Evolutionary conservation across 1,140 invertebrate genomes (phyloP), one percentile per base, ranked within the genome.

Genomic region (Drosophila obscura): DNA sequence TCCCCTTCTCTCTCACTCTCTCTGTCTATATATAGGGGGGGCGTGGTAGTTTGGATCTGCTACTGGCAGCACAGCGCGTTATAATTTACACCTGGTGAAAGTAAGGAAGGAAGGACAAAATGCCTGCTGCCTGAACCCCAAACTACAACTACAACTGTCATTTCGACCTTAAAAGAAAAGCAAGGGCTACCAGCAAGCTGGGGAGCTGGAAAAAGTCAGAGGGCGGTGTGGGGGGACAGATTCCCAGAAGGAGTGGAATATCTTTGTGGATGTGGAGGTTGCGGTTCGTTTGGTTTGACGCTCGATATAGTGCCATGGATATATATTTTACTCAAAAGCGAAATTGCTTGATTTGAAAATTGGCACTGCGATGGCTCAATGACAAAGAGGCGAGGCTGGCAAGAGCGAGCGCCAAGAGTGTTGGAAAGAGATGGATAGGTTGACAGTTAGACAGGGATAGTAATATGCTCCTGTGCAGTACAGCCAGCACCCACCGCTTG

Each of bases 271-370:
- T 46, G 52, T 45, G 41, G 53, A 50, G 52, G 52, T 58, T 66
- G 71, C 49, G 61, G 72, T 66, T 73, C 45, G 43, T 28, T 64
- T 8, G 22, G 55, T 28, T 46, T 72, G 62, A 63, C 63, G 15
- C 22, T 50, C 79, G 71, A 80, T 71, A 84, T 62, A 80, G 68
- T 71, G 71, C n/a, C 45, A 60, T 51, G 83, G 35, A 66, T 79
- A 87, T 82, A 87, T 87, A 88, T 88, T 73, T 88, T 73, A 79
- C 65, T 78, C 68, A 72, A 81, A 75, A 87, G 63, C 39, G 66
- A 66, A 81, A 85, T 88, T 82, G 75, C 71, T 87, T 82, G 83
- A 87, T 87, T 87, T 88, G 71, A 73, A 82, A 87, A 88, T 87
- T 88, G 82, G 64, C 83, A 56, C 35, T 65, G 48, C 66, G 76